Base-by-base conservation (phyloP, 2,113 vertebrate genomes). In the Propithecus coquereli region DNA sequence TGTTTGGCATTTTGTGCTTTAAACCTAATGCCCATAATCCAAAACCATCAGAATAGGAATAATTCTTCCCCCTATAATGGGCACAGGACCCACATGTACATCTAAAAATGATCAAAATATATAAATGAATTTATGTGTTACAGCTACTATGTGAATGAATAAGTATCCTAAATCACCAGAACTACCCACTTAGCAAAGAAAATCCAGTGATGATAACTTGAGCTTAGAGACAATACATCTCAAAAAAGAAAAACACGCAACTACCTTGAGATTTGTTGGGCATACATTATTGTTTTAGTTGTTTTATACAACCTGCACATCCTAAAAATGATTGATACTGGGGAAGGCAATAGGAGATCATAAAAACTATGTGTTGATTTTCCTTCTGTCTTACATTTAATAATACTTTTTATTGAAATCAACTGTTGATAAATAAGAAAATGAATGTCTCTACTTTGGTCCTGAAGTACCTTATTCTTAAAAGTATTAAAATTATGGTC, bases 321-420 rank as follows among this genome's bases (percentile, higher is more conserved):
- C 5, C 54, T 93, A 71, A 81, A 89, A 91, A 82, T 73, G 7
- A 81, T 82, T 83, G 30, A 66, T 71, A 86, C 2, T 50, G 11
- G 3, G 40, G 32, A 82, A 91, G 81, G 61, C 22, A 76, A 90
- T 77, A 94, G 8, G 12, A 86, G 32, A 71, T 71, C 32, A 14
- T 79, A 89, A 57, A 8, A 73, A 61, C 9, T n/a, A 4, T 77
- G 34, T 57, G 12, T 63, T 84, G 23, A 68, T 68, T 95, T 94
- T 92, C 34, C n/a, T 88, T 92, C n/a, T 74, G 63, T 7, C 30
- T 90, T 86, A 61, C 8, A 71, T 82, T 94, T 82, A 23, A 82
- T 13, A 77, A 50, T 90, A 86, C 3, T 71, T 91, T 91, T 87
- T 43, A 73, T 34, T 79, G 40, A 83, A 96, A 91, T 94, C 45